Percentiles rank a stretch among this genome's conserved stretches.
These are phyloP conservation scores for Neoaliturus tenellus DNA, from an alignment of 2,888 invertebrate species.

Conservation along the genomic window DNA sequence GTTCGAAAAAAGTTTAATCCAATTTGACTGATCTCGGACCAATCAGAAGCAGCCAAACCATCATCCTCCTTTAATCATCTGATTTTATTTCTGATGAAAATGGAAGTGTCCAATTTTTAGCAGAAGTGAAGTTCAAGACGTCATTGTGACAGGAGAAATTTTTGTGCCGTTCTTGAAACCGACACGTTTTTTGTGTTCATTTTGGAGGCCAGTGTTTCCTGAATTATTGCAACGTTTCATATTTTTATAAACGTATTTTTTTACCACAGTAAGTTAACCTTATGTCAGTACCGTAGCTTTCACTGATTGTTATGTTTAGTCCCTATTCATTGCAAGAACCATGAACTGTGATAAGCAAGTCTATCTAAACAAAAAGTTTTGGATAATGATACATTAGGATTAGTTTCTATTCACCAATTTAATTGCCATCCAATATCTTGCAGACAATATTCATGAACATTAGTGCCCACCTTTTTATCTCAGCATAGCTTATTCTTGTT, in stretches of 20 bases:
- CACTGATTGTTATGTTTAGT: not conserved
- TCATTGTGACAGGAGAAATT: not conserved
- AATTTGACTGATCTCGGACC: slow-evolving; percentile 26
- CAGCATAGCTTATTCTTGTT: too few species aligned
- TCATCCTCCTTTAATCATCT: not conserved
- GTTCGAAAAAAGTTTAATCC: too few species aligned
- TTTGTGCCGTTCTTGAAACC: not conserved
- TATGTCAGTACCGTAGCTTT: not conserved
- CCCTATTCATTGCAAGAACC: too few species aligned
- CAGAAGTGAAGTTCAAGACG: not conserved
- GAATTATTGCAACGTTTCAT: not conserved
- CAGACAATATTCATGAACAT: too few species aligned
- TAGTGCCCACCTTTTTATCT: too few species aligned
- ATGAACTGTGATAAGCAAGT: too few species aligned
- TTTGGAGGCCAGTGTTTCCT: not conserved
- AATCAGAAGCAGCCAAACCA: slow-evolving; percentile 52
- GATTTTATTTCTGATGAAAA: not conserved
- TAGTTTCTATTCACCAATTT: too few species aligned
- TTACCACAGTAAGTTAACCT: not conserved
- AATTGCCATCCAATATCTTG: too few species aligned
- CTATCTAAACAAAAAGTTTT: too few species aligned
- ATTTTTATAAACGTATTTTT: not conserved
- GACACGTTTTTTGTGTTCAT: not conserved
- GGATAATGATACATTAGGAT: too few species aligned
- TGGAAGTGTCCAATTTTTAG: not conserved